These are phyloP conservation scores for Amblyteles armatorius DNA, from an alignment of 2,888 invertebrate genomes.

Conservation along the genomic window DNA sequence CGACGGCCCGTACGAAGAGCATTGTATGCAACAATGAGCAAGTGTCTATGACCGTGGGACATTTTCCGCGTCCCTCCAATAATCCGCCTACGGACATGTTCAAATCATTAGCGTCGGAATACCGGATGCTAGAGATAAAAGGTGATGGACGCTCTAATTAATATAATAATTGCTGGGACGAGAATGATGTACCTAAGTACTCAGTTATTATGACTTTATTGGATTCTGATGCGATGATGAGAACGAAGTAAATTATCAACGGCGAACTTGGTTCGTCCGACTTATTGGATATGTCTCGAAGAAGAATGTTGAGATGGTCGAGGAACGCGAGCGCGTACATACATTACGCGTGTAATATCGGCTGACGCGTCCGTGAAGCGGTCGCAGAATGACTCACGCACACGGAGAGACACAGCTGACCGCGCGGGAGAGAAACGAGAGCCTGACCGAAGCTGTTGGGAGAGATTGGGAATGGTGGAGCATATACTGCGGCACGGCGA, in stretches of 20 bases:
- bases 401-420: conserved; percentile 24
- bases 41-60: too few relatives aligned
- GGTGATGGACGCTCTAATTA: neutral
- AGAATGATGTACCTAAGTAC: neutral
- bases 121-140: neutral
- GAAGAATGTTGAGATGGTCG: conserved; percentile 50
- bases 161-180: neutral
- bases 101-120: neutral
- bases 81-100: neutral
- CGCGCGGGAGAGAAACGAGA: conserved; percentile 19
- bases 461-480: conserved; percentile 4
- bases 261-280: neutral
- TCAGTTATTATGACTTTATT: neutral
- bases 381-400: conserved; percentile 21
- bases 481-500: conserved; percentile 8
- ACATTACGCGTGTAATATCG: conserved; percentile 32
- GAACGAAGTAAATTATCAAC: neutral
- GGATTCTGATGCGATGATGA: neutral
- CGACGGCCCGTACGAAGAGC: neutral
- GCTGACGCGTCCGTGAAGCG: conserved; percentile 17
- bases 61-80: neutral
- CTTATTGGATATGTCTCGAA: neutral
- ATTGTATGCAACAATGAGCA: neutral
- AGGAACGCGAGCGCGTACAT: conserved; percentile 24
- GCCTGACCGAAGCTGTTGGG: neutral